A percentile compares a stretch with the other conserved stretches of the same genome.
phyloP scores from a whole-genome alignment of 2,888 invertebrate species.

The Dione juno region DNA sequence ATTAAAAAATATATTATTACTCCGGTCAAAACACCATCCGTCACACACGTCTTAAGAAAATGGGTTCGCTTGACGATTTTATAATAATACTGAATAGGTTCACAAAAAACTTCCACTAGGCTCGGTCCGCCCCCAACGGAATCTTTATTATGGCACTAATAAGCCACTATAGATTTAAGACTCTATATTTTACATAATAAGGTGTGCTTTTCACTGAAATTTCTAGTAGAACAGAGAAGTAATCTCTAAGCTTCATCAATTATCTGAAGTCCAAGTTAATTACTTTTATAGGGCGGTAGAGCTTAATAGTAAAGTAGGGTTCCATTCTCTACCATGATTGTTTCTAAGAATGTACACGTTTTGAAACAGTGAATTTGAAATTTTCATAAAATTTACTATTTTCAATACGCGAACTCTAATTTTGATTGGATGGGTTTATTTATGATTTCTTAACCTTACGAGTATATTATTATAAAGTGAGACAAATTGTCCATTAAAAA shows the following conservation, averaged over 20 bases:
- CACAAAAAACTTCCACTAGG: constrained; percentile 67
- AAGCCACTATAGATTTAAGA: constrained; percentile 2
- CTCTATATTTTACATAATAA: constrained; percentile 44
- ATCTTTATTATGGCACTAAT: constrained; percentile 62
- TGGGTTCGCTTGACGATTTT: constrained; percentile 75
- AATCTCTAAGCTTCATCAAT: constrained; percentile 82
- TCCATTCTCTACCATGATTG: constrained; percentile 22
- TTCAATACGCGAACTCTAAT: background rate
- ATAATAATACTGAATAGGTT: constrained; percentile 73
- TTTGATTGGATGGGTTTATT: background rate
- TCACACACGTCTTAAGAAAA: constrained; percentile 68
- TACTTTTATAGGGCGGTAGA: constrained; percentile 80
- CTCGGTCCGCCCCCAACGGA: constrained; percentile 68
- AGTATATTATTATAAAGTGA: background rate
- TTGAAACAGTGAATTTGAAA: background rate
- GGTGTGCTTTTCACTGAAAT: constrained; percentile 46
- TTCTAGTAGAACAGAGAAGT: constrained; percentile 63
- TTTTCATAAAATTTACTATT: constrained; percentile 22
- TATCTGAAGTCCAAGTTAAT: constrained; percentile 81
- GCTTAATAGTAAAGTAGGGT: constrained; percentile 60
- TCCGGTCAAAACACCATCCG: constrained; percentile 70
- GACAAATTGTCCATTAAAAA: too few relatives aligned
- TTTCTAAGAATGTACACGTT: constrained; percentile 22
- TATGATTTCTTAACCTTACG: background rate
- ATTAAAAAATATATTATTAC: constrained; percentile 46